phyloP scores from a whole-genome alignment of 2,797 vertebrate species.

The Micropoecilia bifurca region DNA sequence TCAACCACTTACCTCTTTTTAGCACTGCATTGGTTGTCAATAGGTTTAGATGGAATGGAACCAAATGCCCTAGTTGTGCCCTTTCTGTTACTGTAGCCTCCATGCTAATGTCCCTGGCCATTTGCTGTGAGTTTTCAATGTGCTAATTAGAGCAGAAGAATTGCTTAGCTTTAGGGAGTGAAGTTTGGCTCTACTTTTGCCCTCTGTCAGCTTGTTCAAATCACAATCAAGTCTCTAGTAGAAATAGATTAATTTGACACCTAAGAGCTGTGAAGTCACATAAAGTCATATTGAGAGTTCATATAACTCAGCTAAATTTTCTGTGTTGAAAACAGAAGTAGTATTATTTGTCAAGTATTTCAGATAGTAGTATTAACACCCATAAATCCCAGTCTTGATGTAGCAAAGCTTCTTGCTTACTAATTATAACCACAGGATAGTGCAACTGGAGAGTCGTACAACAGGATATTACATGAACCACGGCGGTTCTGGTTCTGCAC shows the following conservation, averaged over 20 bases:
- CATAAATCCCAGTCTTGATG: not conserved
- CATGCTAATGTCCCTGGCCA: conserved; percentile 57
- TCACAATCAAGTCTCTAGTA: conserved; percentile 9
- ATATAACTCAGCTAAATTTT: not conserved
- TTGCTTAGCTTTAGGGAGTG: conserved; percentile 51
- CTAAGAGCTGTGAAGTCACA: conserved; percentile 11
- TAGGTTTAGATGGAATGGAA: conserved; percentile 52
- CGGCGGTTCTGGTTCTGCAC: not conserved
- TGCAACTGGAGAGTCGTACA: not conserved
- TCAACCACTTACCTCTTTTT: conserved; percentile 59
- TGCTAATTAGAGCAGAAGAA: conserved; percentile 73
- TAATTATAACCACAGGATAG: not conserved
- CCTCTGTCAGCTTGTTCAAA: conserved; percentile 21
- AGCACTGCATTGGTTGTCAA: conserved; percentile 63
- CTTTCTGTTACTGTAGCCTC: conserved; percentile 50
- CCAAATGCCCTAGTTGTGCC: conserved; percentile 45
- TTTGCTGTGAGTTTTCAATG: conserved; percentile 60
- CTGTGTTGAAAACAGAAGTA: conserved; percentile 4
- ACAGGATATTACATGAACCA: not conserved
- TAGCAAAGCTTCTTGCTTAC: conserved; percentile 10
- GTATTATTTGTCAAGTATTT: conserved; percentile 2
- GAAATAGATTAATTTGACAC: conserved; percentile 5
- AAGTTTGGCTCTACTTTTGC: conserved; percentile 28
- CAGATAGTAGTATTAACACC: conserved; percentile 6
- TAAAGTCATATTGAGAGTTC: conserved; percentile 6